These are phyloP conservation scores for Psephotus haematonotus DNA, from an alignment of 2,113 vertebrate genomes.

Conservation along the genomic window DNA sequence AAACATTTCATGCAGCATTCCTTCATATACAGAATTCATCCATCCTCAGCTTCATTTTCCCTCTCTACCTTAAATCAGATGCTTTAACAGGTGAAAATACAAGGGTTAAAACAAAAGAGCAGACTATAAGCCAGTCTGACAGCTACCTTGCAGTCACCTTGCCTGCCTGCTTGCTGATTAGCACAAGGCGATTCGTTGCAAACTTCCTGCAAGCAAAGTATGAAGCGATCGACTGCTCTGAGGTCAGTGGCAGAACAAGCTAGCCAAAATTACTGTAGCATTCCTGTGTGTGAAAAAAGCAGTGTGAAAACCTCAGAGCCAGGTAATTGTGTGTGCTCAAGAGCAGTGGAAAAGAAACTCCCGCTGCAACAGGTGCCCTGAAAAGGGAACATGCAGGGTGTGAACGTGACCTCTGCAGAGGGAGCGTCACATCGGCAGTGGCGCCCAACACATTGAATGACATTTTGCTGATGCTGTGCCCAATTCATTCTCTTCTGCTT, in stretches of 20 bases:
- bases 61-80: not conserved
- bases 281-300: too few relatives aligned
- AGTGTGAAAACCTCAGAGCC: not conserved
- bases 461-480: not conserved
- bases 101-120: not conserved
- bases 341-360: not conserved
- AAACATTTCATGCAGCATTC: not conserved
- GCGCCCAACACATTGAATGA: rapidly evolving
- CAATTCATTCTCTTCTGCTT: rapidly evolving
- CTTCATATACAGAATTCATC: not conserved
- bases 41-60: not conserved
- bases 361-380: rapidly evolving
- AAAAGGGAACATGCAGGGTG: rapidly evolving
- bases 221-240: not conserved
- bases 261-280: rapidly evolving
- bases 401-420: rapidly evolving
- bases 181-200: not conserved
- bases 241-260: not conserved
- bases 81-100: not conserved
- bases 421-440: rapidly evolving
- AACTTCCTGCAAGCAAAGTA: not conserved
- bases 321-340: too few relatives aligned
- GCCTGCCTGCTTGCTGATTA: not conserved
- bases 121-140: not conserved
- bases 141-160: not conserved